Evolutionary conservation across 2,797 vertebrate species (phyloP).

Genomic region (Nothura maculosa): DNA sequence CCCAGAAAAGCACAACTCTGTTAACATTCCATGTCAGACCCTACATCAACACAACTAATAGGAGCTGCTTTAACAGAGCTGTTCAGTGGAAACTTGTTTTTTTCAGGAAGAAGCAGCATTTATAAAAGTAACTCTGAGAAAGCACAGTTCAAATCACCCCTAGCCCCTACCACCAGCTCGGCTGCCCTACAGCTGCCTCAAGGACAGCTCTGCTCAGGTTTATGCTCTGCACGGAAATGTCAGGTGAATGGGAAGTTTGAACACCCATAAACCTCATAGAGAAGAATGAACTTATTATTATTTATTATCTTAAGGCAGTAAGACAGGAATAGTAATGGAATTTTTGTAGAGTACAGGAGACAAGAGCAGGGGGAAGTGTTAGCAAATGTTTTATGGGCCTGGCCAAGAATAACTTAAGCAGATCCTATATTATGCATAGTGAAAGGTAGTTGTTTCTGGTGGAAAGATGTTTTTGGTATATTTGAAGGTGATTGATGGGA

Average conservation of each 20-base stretch:
- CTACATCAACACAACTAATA: fast-evolving
- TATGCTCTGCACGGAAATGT: background rate
- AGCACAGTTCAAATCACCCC: background rate
- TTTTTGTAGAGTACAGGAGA: background rate
- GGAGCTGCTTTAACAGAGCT: background rate
- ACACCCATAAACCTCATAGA: background rate
- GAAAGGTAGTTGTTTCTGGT: background rate
- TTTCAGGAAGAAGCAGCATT: background rate
- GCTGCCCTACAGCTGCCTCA: background rate
- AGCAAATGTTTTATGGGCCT: conserved; percentile 3
- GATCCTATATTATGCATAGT: background rate
- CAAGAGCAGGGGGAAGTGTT: background rate
- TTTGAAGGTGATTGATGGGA: background rate
- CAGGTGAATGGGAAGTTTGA: background rate
- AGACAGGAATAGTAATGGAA: conserved; percentile 5
- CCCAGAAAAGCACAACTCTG: background rate
- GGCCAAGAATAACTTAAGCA: background rate
- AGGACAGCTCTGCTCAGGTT: background rate
- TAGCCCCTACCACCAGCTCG: background rate
- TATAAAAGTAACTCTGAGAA: background rate
- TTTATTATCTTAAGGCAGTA: conserved; percentile 25
- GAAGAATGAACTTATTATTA: background rate
- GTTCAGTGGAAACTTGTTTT: background rate
- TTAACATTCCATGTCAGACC: background rate
- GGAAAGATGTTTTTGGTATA: background rate